Evolutionary conservation across 2,888 invertebrate genomes (phyloP).

Genomic region (Agrenia bidenticulata): DNA sequence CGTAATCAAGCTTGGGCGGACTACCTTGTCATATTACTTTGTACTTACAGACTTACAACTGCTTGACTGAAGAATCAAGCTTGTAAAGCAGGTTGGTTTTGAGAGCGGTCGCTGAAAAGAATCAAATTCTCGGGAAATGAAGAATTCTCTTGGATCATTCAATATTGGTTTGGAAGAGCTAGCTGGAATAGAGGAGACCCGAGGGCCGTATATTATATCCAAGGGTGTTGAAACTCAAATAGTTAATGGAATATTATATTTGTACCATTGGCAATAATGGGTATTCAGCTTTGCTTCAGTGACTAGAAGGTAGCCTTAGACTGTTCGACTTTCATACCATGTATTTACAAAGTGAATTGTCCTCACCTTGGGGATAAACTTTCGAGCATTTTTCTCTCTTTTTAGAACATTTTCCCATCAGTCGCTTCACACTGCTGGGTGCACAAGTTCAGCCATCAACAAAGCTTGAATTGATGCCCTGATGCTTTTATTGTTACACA

Average conservation of each 20-base stretch:
- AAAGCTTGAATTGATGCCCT: slow-evolving; percentile 37
- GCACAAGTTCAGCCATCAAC: slow-evolving; percentile 43
- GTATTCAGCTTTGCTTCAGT: background rate
- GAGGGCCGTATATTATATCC: background rate
- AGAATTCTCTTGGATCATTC: background rate
- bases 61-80: slow-evolving; percentile 6
- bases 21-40: no score
- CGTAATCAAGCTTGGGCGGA: background rate
- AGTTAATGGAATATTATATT: background rate
- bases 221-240: background rate
- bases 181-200: background rate
- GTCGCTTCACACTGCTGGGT: slow-evolving; percentile 24
- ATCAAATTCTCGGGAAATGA: background rate
- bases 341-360: slow-evolving; percentile 22
- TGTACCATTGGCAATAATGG: background rate
- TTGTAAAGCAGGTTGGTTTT: background rate
- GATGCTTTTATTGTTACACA: slow-evolving; percentile 45
- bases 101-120: slow-evolving; percentile 1
- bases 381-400: slow-evolving; percentile 21
- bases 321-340: slow-evolving; percentile 8
- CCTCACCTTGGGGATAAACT: slow-evolving; percentile 36
- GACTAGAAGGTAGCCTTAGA: background rate
- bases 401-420: slow-evolving; percentile 32
- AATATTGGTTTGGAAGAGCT: background rate
- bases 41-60: no score